These are phyloP conservation scores for Lamellibrachia satsuma DNA, from an alignment of 2,888 invertebrate genomes.

Conservation along the genomic window DNA sequence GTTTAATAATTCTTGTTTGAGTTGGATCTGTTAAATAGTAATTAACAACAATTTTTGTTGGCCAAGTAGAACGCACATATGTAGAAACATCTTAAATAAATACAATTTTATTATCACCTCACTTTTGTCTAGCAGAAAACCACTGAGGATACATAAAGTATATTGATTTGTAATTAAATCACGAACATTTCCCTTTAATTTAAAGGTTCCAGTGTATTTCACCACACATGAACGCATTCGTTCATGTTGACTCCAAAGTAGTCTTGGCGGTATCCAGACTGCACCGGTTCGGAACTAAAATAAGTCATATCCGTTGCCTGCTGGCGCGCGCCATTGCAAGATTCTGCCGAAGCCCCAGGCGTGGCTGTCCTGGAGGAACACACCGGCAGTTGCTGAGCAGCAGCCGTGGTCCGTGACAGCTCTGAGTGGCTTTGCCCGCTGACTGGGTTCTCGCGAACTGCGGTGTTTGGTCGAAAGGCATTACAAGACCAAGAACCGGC, in stretches of 20 bases:
- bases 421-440: background rate
- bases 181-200: background rate
- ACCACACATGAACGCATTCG: background rate
- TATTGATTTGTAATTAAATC: background rate
- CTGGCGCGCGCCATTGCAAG: background rate
- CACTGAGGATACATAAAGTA: background rate
- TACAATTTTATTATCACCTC: background rate
- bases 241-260: background rate
- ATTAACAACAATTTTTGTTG: background rate
- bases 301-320: background rate
- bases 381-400: background rate
- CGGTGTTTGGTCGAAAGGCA: background rate
- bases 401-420: background rate
- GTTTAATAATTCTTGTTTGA: background rate
- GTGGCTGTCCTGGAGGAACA: background rate
- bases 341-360: background rate
- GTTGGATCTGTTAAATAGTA: background rate
- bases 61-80: background rate
- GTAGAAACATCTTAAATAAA: background rate
- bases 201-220: background rate
- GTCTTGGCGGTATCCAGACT: background rate
- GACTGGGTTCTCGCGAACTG: background rate
- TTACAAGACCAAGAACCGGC: background rate
- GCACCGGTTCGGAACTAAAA: background rate
- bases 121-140: background rate